Evolutionary conservation across 2,113 vertebrate species (phyloP), one percentile per base, ranked within the genome.

Genomic region (Rhodinocichla rosea): DNA sequence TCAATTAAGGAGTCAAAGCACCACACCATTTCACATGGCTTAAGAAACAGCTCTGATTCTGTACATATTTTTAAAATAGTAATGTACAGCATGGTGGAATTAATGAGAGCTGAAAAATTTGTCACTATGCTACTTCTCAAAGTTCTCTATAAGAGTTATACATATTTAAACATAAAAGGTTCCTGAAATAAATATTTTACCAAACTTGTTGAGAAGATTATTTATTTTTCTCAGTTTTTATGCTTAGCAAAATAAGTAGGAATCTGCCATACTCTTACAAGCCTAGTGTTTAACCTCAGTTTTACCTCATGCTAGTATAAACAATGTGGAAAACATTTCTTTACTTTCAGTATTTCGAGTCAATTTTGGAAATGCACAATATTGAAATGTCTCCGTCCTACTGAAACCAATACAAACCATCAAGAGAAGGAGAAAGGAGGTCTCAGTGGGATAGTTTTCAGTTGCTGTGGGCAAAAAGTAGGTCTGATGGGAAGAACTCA

Each of bases 161-260:
- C 44, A 84, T 92, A 89, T 92, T 95, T 94, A 91, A 95, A 85
- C 45, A 69, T 91, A 94, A 94, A 97, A 89, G 60, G 18, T n/a
- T 92, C 53, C 83, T 73, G 62, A 87, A 94, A 84, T 79, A 91
- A 94, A 78, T 89, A 84, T 91, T 95, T 94, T 73, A 89, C 84
- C 23, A 37, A 92, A 85, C 23, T 14, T 65, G 10, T 91, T 92
- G 53, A 45, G 62, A 87, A 89, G 55, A 12, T 90, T 45, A 76
- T 94, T 84, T 94, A 60, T 79, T 79, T 91, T 88, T 89, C 53
- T 85, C 23, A 9, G 32, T 4, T 71, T 87, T 90, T 69, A 55
- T 39, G 21, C 45, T 79, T 50, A 82, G 20, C 20, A 87, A 95
- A 92, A 69, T 76, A 95, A 60, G 44, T 45, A 87, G 39, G 55